Evolutionary conservation across 1,140 invertebrate genomes (phyloP).

Genomic region (Acromyrmex charruanus): DNA sequence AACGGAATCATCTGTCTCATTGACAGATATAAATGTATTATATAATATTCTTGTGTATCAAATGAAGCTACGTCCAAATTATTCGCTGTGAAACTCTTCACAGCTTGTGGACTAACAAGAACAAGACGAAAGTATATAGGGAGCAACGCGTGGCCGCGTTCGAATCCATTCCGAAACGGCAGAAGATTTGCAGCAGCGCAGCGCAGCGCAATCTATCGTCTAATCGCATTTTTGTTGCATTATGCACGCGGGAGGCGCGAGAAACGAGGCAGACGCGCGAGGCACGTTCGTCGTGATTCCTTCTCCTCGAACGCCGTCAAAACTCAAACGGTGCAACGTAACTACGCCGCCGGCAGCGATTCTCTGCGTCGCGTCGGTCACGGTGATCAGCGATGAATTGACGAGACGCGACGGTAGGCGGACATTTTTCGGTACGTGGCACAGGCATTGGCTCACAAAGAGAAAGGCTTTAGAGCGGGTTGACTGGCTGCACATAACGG

Average conservation of each 20-base stretch:
- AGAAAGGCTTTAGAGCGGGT: slow-evolving; percentile 71
- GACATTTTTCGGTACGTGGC: slow-evolving; percentile 71
- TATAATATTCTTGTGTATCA: background rate
- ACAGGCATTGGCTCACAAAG: slow-evolving; percentile 70
- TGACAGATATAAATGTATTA: slow-evolving; percentile 6
- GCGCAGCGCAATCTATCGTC: background rate
- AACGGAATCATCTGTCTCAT: slow-evolving; percentile 19
- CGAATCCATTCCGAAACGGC: background rate
- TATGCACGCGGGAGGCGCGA: slow-evolving; percentile 32
- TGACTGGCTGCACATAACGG: slow-evolving; percentile 53
- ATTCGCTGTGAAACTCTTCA: background rate
- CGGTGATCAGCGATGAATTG: slow-evolving; percentile 51
- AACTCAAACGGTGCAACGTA: slow-evolving; percentile 24
- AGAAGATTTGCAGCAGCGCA: background rate
- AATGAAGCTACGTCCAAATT: background rate
- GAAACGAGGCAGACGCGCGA: slow-evolving; percentile 22
- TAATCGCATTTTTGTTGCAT: slow-evolving; percentile 39
- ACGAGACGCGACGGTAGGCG: slow-evolving; percentile 60
- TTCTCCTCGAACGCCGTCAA: slow-evolving; percentile 7
- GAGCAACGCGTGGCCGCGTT: background rate
- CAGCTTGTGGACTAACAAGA: background rate
- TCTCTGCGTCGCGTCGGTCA: slow-evolving; percentile 6
- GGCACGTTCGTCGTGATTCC: slow-evolving; percentile 32
- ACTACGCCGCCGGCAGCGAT: slow-evolving; percentile 40
- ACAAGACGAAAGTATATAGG: background rate